phyloP scores from a whole-genome alignment of 2,888 invertebrate species.

The Limnephilus rhombicus region DNA sequence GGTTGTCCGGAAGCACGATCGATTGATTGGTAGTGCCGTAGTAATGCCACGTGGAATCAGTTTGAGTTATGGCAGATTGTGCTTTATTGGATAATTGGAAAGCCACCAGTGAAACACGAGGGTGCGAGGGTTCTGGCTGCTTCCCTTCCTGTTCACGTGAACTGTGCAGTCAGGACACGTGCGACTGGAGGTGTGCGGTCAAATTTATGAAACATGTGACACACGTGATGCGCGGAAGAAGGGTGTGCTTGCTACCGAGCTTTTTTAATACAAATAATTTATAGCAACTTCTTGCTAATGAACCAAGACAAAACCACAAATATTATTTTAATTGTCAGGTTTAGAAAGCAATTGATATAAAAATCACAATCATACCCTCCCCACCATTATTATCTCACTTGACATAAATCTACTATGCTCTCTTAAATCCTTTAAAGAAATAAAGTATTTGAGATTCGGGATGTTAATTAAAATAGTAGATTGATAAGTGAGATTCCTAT shows the following conservation, averaged over 20 bases:
- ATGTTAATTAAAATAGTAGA: background rate
- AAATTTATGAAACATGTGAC: conserved; percentile 14
- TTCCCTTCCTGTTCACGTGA: background rate
- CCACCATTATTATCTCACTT: background rate
- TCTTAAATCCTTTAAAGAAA: background rate
- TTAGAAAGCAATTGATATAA: background rate
- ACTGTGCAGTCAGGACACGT: conserved; percentile 30
- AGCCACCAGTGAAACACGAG: background rate
- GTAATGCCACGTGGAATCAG: background rate
- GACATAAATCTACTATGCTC: background rate
- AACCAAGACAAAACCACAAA: no score
- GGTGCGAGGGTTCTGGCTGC: background rate
- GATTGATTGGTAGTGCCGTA: conserved; percentile 35
- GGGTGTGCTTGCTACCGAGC: background rate
- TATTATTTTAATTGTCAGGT: background rate
- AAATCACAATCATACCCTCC: background rate
- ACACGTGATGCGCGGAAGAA: background rate
- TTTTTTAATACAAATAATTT: background rate
- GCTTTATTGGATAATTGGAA: conserved; percentile 43
- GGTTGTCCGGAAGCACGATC: conserved; percentile 14
- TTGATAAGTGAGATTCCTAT: background rate
- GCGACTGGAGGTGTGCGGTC: conserved; percentile 12
- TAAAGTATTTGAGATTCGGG: no score
- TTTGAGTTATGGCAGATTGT: conserved; percentile 44
- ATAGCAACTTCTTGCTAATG: background rate